A percentile compares a stretch with the other conserved stretches of the same genome.
phyloP scores from a whole-genome alignment of 2,113 vertebrate species.

The Amphilophus citrinellus region DNA sequence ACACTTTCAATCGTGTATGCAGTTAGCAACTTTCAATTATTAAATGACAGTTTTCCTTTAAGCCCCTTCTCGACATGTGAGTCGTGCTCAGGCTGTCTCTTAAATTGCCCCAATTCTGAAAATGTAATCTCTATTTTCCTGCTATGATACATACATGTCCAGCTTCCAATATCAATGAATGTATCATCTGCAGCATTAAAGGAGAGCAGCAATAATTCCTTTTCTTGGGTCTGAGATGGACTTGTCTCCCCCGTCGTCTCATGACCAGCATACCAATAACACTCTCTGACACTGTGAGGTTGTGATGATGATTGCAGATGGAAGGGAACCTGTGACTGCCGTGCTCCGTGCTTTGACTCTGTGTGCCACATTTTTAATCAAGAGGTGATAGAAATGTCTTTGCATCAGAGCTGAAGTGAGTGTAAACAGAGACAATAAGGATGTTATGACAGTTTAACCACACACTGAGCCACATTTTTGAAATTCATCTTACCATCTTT shows the following conservation, averaged over 20 bases:
- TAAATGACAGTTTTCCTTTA: background rate
- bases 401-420: background rate
- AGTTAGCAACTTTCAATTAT: background rate
- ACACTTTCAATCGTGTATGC: accelerated
- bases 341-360: conserved; percentile 13
- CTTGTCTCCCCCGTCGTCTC: background rate
- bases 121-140: background rate
- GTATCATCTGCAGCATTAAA: conserved; percentile 30
- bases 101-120: background rate
- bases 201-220: conserved; percentile 33
- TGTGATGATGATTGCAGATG: conserved; percentile 16
- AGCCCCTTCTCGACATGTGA: background rate
- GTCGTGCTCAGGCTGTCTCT: background rate
- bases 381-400: conserved; percentile 21
- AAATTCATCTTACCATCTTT: background rate
- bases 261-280: conserved; percentile 53
- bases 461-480: background rate
- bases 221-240: conserved; percentile 45
- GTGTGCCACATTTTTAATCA: conserved; percentile 36
- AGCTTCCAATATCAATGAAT: background rate
- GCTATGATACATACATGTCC: background rate
- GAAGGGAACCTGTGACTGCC: conserved; percentile 6
- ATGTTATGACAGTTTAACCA: conserved; percentile 15
- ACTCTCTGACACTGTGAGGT: background rate
- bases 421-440: background rate